Conservation (phyloP, 2,888 invertebrate genomes). For the Boloria euphrosyne region DNA sequence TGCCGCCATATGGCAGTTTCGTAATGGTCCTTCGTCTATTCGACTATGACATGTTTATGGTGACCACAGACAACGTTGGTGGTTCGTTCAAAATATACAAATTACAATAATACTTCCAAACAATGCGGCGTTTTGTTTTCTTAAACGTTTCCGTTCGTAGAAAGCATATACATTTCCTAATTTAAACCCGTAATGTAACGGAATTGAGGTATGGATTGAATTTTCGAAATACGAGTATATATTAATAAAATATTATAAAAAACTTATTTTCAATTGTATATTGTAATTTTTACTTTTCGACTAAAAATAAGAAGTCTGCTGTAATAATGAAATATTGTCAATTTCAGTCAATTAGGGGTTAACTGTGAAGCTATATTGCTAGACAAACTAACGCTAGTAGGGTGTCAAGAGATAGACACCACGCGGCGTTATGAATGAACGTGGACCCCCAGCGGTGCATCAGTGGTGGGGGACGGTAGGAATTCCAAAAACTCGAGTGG, state of each 20-base stretch:
- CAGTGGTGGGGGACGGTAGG: conserved; percentile 48
- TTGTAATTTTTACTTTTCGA: no score
- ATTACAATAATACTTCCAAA: conserved; percentile 53
- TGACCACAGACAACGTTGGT: conserved; percentile 57
- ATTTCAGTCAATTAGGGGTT: conserved; percentile 38
- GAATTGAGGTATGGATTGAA: neutral
- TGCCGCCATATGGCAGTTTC: conserved; percentile 25
- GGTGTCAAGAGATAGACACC: conserved; percentile 37
- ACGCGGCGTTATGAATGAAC: conserved; percentile 76
- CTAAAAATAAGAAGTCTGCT: neutral
- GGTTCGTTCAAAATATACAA: conserved; percentile 45
- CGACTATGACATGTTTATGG: conserved; percentile 37
- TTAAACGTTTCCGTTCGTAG: conserved; percentile 61
- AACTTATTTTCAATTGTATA: no score
- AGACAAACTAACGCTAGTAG: conserved; percentile 25
- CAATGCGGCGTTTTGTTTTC: conserved; percentile 67
- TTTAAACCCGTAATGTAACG: conserved; percentile 5
- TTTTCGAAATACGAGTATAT: conserved; percentile 8
- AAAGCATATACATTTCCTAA: conserved; percentile 38
- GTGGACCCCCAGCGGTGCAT: conserved; percentile 60
- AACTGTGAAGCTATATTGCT: conserved; percentile 25
- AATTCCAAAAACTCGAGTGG: conserved; percentile 70
- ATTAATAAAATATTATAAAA: neutral
- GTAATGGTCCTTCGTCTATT: conserved; percentile 24
- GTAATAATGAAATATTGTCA: conserved; percentile 1